phyloP scores from a whole-genome alignment of 2,888 invertebrate genomes.

The Eupithecia subfuscata region DNA sequence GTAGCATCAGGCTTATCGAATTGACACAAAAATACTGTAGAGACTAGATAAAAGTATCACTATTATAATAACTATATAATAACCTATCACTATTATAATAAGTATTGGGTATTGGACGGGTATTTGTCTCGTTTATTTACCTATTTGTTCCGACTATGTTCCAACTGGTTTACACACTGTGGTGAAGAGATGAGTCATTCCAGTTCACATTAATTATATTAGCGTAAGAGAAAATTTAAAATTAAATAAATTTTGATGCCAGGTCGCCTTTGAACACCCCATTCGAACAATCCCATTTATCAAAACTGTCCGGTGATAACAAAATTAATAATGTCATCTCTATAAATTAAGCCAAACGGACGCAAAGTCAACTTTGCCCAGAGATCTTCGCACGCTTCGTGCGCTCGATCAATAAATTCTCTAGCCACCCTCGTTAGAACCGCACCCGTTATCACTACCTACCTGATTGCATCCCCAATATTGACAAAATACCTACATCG shows the following conservation, averaged over 20 bases:
- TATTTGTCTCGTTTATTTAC: not conserved
- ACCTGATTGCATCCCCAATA: slow-evolving; percentile 29
- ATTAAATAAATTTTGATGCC: not conserved
- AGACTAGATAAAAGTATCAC: too few species aligned
- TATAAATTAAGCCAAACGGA: not conserved
- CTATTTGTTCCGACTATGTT: not conserved
- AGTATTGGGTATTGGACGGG: too few species aligned
- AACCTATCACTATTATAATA: not conserved
- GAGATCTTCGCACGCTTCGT: not conserved
- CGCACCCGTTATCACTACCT: slow-evolving; percentile 15
- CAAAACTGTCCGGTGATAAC: not conserved
- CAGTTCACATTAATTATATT: not conserved
- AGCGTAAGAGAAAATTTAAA: not conserved
- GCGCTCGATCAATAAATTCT: slow-evolving; percentile 4
- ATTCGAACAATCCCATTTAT: not conserved
- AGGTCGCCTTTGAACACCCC: not conserved
- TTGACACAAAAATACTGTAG: not conserved
- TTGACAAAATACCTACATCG: slow-evolving; percentile 30
- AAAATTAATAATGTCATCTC: not conserved
- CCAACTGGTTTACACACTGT: not conserved
- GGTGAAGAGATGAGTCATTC: not conserved
- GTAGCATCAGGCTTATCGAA: not conserved
- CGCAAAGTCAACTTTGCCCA: not conserved
- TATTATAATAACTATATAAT: too few species aligned
- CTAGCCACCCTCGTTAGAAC: not conserved